These are phyloP conservation scores for Procambarus virginalis DNA, from an alignment of 1,140 invertebrate genomes.

Conservation along the genomic window DNA sequence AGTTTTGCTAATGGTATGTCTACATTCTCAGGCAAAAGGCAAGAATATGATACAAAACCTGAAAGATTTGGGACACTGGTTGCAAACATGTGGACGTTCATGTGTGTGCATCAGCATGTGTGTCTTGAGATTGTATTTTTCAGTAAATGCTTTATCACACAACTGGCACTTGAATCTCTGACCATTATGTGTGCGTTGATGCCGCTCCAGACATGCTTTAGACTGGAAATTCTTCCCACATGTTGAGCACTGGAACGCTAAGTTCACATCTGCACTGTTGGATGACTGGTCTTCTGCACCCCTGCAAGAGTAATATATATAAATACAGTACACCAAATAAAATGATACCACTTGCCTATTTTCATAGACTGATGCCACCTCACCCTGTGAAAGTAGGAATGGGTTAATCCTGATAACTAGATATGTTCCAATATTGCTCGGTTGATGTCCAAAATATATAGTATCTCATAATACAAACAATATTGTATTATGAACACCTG, in stretches of 20 bases:
- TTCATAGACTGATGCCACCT: no score
- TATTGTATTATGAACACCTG: no score
- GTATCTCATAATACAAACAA: no score
- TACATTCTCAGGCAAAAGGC: no score
- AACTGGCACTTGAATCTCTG: constrained; percentile 24
- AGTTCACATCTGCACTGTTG: no score
- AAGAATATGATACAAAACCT: constrained; percentile 11
- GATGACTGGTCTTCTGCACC: neutral
- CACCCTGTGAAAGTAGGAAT: no score
- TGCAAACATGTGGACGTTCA: constrained; percentile 47
- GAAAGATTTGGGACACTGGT: constrained; percentile 41
- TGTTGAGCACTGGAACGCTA: neutral
- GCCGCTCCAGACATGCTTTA: constrained; percentile 2
- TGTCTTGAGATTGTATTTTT: constrained; percentile 59
- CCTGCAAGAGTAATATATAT: neutral
- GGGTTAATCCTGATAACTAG: no score
- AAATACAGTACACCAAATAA: no score
- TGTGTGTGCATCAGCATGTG: constrained; percentile 52
- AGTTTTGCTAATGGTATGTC: no score
- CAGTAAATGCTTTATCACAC: constrained; percentile 49
- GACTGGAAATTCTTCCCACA: constrained; percentile 38
- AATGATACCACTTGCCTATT: no score
- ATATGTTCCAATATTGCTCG: no score
- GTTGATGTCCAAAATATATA: no score
- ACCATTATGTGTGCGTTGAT: constrained; percentile 23